Evolutionary conservation across 2,888 invertebrate genomes (phyloP), one percentile per base, ranked within the genome.

Genomic region (Megastigmus dorsalis): DNA sequence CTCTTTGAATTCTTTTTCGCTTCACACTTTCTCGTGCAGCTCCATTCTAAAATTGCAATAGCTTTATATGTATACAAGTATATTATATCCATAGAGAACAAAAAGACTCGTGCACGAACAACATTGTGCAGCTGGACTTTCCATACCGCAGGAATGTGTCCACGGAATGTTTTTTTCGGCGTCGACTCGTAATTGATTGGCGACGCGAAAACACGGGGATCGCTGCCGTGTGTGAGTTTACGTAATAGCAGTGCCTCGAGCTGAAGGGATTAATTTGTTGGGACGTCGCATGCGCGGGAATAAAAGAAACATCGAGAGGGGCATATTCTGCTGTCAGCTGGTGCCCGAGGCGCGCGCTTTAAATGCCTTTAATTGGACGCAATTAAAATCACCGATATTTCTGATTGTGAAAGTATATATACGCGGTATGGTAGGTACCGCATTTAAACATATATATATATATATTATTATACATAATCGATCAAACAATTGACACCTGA

Each of bases 401-500:
- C 13, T 18, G 20, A 59, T 59, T 50, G 50, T 23, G 48, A 68
- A 68, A 59, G 28, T n/a, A n/a, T n/a, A n/a, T n/a, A n/a, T n/a
- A n/a, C n/a, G n/a, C n/a, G n/a, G n/a, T n/a, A n/a, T n/a, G n/a
- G n/a, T n/a, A n/a, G n/a, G n/a, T 2, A 23, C 50, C 20, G 9
- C 45, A n/a, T n/a, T n/a, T n/a, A n/a, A n/a, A n/a, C n/a, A n/a
- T n/a, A n/a, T n/a, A n/a, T n/a, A n/a, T n/a, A n/a, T n/a, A n/a
- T n/a, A n/a, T n/a, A n/a, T n/a, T n/a, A n/a, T n/a, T n/a, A n/a
- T n/a, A n/a, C n/a, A 18, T n/a, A 30, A 68, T 68, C 68, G 59
- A 50, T 68, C 59, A 68, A 59, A 33, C 36, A 38, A 59, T 38
- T 68, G 68, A 68, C 68, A 59, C 50, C 50, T 38, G 26, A 59